These are phyloP conservation scores for Phasianus colchicus DNA, from an alignment of 2,113 vertebrate species.

Conservation along the genomic window DNA sequence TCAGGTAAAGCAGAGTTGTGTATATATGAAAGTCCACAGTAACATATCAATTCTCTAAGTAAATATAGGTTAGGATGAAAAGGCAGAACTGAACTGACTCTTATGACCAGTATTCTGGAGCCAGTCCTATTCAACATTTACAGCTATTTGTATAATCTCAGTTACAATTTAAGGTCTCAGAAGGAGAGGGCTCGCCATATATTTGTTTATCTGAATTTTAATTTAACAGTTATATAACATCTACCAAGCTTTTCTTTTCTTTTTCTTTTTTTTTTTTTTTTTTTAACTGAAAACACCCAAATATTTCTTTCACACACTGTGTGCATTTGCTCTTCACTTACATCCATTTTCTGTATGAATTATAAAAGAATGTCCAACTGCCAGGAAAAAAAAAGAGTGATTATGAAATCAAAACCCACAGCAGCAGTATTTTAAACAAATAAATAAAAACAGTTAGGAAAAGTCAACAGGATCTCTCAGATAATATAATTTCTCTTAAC, in stretches of 20 bases:
- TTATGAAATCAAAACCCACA: neutral
- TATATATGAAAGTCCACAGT: neutral
- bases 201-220: neutral
- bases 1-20: neutral
- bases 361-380: neutral
- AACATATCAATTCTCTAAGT: neutral
- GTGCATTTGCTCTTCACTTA: neutral
- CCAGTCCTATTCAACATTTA: neutral
- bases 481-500: neutral
- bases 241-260: neutral
- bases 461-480: slow-evolving; percentile 3
- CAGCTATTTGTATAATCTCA: neutral
- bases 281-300: neutral
- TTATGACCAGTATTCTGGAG: neutral
- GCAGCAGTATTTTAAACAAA: slow-evolving; percentile 34
- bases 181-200: neutral
- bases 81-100: neutral
- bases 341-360: neutral
- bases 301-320: neutral
- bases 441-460: slow-evolving; percentile 28
- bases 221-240: neutral
- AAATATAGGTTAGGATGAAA: neutral
- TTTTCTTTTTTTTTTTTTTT: neutral
- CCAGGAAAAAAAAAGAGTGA: neutral
- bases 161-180: neutral